A percentile compares a stretch with the other conserved stretches of the same genome.
Evolutionary conservation across 2,888 invertebrate species (phyloP).

Genomic region (Diachrysia chrysitis): DNA sequence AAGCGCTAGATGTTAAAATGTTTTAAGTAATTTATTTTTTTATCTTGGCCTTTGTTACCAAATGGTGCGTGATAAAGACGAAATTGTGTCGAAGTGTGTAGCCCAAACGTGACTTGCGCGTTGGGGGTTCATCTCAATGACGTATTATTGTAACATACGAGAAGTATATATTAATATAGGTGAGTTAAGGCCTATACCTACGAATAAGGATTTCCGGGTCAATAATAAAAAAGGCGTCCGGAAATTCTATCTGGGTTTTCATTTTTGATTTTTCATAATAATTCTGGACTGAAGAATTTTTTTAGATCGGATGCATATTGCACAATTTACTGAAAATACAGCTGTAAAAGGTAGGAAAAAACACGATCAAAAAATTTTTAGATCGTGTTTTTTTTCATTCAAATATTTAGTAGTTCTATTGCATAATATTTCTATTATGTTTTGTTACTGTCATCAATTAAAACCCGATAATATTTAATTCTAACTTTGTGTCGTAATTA

Average conservation of each 20-base stretch:
- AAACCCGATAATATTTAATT: too few species aligned
- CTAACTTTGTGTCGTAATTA: too few species aligned
- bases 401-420: too few species aligned
- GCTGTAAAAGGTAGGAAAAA: too few species aligned
- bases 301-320: too few species aligned
- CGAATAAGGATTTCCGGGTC: not conserved
- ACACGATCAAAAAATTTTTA: too few species aligned
- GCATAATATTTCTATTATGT: too few species aligned
- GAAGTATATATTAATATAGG: not conserved
- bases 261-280: not conserved
- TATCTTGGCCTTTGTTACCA: slow-evolving; percentile 34
- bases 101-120: not conserved
- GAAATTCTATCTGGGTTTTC: not conserved
- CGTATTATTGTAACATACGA: not conserved
- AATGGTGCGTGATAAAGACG: slow-evolving; percentile 13
- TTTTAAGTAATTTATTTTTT: slow-evolving; percentile 13
- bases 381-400: too few species aligned
- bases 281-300: not conserved
- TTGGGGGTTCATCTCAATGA: not conserved
- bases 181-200: not conserved
- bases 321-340: too few species aligned
- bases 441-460: too few species aligned
- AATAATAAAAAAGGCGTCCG: not conserved
- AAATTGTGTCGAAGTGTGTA: not conserved
- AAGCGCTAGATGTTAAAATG: slow-evolving; percentile 13